phyloP scores from a whole-genome alignment of 2,888 invertebrate genomes.

The Leucozona laternaria region DNA sequence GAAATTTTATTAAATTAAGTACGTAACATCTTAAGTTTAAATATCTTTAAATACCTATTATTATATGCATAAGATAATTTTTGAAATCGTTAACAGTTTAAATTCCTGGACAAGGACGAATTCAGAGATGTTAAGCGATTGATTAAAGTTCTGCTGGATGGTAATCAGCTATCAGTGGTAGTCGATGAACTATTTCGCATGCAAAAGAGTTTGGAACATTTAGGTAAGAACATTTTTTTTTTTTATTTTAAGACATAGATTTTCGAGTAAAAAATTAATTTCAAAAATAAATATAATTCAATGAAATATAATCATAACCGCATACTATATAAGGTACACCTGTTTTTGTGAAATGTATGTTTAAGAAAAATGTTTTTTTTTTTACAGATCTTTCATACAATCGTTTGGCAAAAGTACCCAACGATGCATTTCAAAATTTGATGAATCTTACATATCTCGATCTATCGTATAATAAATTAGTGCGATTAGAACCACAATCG shows the following conservation, averaged over 20 bases:
- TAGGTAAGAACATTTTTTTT: slow-evolving; percentile 79
- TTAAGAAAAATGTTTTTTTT: too few species aligned
- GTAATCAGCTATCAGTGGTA: slow-evolving; percentile 90
- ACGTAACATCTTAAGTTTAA: too few species aligned
- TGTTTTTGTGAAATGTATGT: too few species aligned
- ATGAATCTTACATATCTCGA: slow-evolving; percentile 89
- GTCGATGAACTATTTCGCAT: slow-evolving; percentile 88
- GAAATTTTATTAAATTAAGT: too few species aligned
- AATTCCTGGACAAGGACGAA: slow-evolving; percentile 89
- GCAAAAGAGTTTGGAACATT: slow-evolving; percentile 82
- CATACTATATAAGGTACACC: too few species aligned
- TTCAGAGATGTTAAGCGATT: slow-evolving; percentile 88
- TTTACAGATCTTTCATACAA: slow-evolving; percentile 87
- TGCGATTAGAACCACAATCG: slow-evolving; percentile 87
- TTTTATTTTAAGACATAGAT: too few species aligned
- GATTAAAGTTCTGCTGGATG: slow-evolving; percentile 88
- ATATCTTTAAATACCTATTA: too few species aligned
- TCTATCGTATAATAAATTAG: slow-evolving; percentile 90
- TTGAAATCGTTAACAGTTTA: slow-evolving; percentile 84
- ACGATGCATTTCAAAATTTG: slow-evolving; percentile 89
- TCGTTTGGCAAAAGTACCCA: slow-evolving; percentile 89
- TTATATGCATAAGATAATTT: too few species aligned
- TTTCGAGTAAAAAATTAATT: too few species aligned
- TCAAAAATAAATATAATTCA: too few species aligned
- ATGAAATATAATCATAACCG: too few species aligned